Conservation (phyloP, 2,113 vertebrate species). For the Myxocyprinus asiaticus region DNA sequence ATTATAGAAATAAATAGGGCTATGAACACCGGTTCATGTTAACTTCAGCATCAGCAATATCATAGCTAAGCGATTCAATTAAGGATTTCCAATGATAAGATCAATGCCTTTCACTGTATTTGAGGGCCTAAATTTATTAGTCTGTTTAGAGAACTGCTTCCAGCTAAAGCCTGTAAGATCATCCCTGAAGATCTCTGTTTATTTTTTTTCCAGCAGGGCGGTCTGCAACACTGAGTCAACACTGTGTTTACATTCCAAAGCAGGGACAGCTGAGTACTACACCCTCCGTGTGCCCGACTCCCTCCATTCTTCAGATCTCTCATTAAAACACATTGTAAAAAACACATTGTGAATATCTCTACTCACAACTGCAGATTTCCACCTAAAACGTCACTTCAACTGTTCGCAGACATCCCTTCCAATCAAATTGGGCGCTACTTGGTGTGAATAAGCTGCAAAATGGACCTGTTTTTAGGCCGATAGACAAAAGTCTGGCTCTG, state of each 20-base stretch:
- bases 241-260: conserved; percentile 53
- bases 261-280: conserved; percentile 7
- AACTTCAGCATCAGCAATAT: too few relatives aligned
- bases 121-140: conserved; percentile 16
- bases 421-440: background rate
- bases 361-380: too few relatives aligned
- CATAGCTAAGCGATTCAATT: conserved; percentile 4
- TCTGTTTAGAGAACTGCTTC: conserved; percentile 3
- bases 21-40: too few relatives aligned
- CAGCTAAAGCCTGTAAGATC: conserved; percentile 19
- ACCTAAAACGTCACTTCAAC: too few relatives aligned
- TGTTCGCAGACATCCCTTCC: too few relatives aligned
- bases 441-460: background rate
- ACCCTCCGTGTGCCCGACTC: conserved; percentile 10
- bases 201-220: conserved; percentile 44
- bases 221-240: conserved; percentile 44
- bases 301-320: conserved; percentile 22
- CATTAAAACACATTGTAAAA: background rate
- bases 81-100: background rate
- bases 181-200: conserved; percentile 29
- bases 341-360: background rate
- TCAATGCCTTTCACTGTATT: background rate
- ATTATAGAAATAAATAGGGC: too few relatives aligned
- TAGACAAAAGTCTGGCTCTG: background rate
- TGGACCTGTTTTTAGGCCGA: background rate